Percentiles rank a stretch among this genome's conserved stretches.
These are phyloP conservation scores for Silurus glanis DNA, from an alignment of 2,113 vertebrate genomes.

Conservation along the genomic window DNA sequence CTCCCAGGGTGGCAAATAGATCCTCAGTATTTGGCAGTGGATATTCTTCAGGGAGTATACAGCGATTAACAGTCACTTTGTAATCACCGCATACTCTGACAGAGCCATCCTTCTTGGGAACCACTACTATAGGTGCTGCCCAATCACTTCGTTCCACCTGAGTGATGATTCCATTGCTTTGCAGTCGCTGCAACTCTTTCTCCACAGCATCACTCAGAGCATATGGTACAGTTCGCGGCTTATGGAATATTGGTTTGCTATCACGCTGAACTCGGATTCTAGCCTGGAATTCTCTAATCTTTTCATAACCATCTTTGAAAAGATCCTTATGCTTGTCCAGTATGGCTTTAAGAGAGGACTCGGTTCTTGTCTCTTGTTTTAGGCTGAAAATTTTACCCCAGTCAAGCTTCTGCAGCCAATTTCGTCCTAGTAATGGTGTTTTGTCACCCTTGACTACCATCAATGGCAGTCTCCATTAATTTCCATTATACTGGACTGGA, in stretches of 20 bases:
- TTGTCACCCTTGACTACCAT: too few relatives aligned
- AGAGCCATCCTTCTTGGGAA: conserved; percentile 33
- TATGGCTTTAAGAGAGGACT: too few relatives aligned
- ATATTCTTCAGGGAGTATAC: conserved; percentile 1
- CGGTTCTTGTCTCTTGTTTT: too few relatives aligned
- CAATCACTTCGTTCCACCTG: conserved; percentile 1
- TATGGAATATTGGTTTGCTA: conserved; percentile 27
- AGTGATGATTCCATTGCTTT: conserved; percentile 29
- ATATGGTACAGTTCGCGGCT: conserved; percentile 41
- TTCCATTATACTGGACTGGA: too few relatives aligned
- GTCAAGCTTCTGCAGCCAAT: too few relatives aligned
- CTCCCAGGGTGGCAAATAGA: neutral
- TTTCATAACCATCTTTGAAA: too few relatives aligned
- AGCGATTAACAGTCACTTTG: conserved; percentile 24
- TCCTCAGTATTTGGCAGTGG: neutral
- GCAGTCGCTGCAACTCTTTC: conserved; percentile 29
- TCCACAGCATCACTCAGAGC: conserved; percentile 24
- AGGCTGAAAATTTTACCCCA: too few relatives aligned
- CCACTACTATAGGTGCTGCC: conserved; percentile 19
- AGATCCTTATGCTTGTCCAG: too few relatives aligned
- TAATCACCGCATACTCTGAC: conserved; percentile 20
- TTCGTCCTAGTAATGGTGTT: too few relatives aligned
- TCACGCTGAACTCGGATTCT: too few relatives aligned
- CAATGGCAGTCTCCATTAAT: too few relatives aligned
- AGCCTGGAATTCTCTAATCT: too few relatives aligned